Base-by-base conservation (phyloP, 2,797 vertebrate species). In the Ataeniobius toweri region DNA sequence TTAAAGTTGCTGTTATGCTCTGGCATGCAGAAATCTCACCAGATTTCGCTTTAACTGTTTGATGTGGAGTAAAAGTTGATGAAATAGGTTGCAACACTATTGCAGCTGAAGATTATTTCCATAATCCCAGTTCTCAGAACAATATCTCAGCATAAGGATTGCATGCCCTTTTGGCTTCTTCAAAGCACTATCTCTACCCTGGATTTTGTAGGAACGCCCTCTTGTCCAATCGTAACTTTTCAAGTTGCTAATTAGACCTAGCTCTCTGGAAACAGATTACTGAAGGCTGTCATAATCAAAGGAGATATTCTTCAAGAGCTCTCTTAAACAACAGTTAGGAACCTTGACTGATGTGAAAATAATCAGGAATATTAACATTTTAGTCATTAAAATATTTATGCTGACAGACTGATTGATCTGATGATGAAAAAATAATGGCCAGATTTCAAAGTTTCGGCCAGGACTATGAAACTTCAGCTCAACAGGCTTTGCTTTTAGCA, bases 31-130 rank as follows among this genome's bases (percentile, higher is more conserved):
- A 14, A 69, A 56, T 83, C 74, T 84, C 6, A 76, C 63, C 14
- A 70, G 36, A 71, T 61, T 84, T 78, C 68, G 44, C 39, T 26
- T 26, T 51, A 20, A 56, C n/a, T n/a, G 61, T 83, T 86, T 81
- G 63, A 80, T 77, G 53, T 76, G 8, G 56, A 71, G 68, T 61
- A 73, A n/a, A 70, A 80, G 79, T 90, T 90, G 88, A 86, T 86
- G 86, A 87, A 88, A 90, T 71, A 75, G 31, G 28, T 14, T 41
- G 86, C 83, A 86, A 88, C 67, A 14, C 44, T 69, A 13, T 51
- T 36, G 59, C n/a, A 41, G 65, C 18, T 44, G 41, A 44, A 44
- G 65, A n/a, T 1, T 70, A 81, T 88, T 85, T 86, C 79, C 82
- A 85, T 85, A 84, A 63, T 84, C 58, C 71, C 44, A 46, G 48